A percentile compares a stretch with the other conserved stretches of the same genome.
Evolutionary conservation across 2,113 vertebrate genomes (phyloP).

Genomic region (Centropus bengalensis): DNA sequence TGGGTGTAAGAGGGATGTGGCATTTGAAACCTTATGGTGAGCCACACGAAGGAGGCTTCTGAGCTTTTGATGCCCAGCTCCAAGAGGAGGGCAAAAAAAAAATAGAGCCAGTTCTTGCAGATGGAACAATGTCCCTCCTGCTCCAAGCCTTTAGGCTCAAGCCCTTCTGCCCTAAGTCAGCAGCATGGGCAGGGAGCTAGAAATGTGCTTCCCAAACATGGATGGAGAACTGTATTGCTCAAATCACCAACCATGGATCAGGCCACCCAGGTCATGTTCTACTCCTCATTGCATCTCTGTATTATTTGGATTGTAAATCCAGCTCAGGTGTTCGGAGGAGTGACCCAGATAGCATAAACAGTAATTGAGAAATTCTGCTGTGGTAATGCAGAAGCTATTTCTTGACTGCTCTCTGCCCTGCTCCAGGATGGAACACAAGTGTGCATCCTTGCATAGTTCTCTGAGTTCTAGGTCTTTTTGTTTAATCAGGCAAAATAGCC

Average conservation of each 20-base stretch:
- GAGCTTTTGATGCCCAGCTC: neutral
- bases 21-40: neutral
- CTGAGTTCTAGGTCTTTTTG: neutral
- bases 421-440: neutral
- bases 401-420: neutral
- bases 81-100: neutral
- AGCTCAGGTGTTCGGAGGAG: neutral
- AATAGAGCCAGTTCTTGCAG: neutral
- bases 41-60: neutral
- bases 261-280: neutral
- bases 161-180: neutral
- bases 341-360: neutral
- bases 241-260: neutral
- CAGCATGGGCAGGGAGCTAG: neutral
- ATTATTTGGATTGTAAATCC: neutral
- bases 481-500: neutral
- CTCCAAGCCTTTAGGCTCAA: neutral
- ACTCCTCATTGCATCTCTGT: neutral
- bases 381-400: neutral
- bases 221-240: neutral
- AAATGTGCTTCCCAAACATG: neutral
- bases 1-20: neutral
- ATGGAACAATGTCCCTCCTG: neutral
- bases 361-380: neutral
- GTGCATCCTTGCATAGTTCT: neutral